Base-by-base conservation (phyloP, 2,888 invertebrate genomes). In the Napeogenes sylphis region DNA sequence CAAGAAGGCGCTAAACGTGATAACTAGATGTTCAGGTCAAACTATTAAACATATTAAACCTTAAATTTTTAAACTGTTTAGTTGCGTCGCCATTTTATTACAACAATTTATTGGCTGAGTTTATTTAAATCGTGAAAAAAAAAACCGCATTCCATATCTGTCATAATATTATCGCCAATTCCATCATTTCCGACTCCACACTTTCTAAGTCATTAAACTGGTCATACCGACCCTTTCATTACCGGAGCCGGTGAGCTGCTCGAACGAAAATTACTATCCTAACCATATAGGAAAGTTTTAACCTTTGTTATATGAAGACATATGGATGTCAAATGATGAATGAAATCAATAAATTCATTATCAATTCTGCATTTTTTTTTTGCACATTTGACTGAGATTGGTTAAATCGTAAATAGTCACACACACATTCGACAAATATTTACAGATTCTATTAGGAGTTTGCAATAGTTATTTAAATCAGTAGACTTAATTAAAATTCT, bases 141-240 rank as follows among this genome's bases (percentile, higher is more conserved):
- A 10, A 42, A 10, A 42, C 12, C 42, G 10, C 10, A 42, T 2
- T 10, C 4, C 4, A 5, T 35, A 5, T 6, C 4, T 35, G 35
- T 10, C n/a, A 51, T 13, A 14, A n/a, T 55, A 58, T 21, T 54
- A 30, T 58, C 42, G 55, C 13, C 63, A 62, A 56, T 56, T 63
- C 58, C 53, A 58, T 61, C 14, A 55, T 65, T 60, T 60, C 63
- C 63, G 63, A 45, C 46, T 58, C 62, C 60, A 58, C 58, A 65
- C 65, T 65, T 65, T 62, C 65, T 65, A 65, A 62, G 51, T 51
- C 57, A 65, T 65, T 65, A 62, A 21, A 32, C 46, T 33, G 38
- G 54, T 42, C 55, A 64, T 56, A 58, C 38, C 56, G 56, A 63
- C 56, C 56, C 59, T 56, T 59, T 59, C 63, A 60, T 63, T 64